phyloP scores from a whole-genome alignment of 1,140 invertebrate species.

The Phortica variegata region DNA sequence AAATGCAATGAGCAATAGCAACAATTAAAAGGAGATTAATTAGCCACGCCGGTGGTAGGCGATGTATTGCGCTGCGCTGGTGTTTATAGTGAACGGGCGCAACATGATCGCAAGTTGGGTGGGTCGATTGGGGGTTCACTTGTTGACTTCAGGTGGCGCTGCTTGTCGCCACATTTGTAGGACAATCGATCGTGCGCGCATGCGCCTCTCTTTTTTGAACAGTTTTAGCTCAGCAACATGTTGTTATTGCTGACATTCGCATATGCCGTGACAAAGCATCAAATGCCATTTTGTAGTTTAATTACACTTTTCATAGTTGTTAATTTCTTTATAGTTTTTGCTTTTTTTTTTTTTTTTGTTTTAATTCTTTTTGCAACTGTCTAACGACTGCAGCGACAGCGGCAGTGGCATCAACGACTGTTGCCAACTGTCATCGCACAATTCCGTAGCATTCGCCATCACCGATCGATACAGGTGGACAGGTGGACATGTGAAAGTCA shows the following conservation, averaged over 20 bases:
- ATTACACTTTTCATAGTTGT: conserved; percentile 54
- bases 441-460: conserved; percentile 3
- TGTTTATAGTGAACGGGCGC: background rate
- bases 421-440: conserved; percentile 38
- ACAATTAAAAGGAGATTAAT: conserved; percentile 53
- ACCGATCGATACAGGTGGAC: conserved; percentile 44
- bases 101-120: conserved; percentile 19
- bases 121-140: no score
- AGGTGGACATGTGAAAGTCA: conserved; percentile 42
- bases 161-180: no score
- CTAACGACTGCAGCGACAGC: conserved; percentile 32
- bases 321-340: conserved; percentile 55
- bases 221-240: conserved; percentile 12
- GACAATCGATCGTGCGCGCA: no score
- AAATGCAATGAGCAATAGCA: conserved; percentile 14
- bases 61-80: conserved; percentile 28
- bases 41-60: conserved; percentile 27
- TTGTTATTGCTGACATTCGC: background rate
- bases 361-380: no score
- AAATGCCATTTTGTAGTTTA: conserved; percentile 34
- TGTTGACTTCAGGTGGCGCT: no score
- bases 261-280: conserved; percentile 7
- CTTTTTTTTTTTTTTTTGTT: no score
- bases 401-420: conserved; percentile 23
- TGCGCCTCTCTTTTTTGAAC: no score